Percentiles rank a stretch among this genome's conserved stretches.
Evolutionary conservation across 1,140 invertebrate genomes (phyloP).

Genomic region (Brachionus koreanus): DNA sequence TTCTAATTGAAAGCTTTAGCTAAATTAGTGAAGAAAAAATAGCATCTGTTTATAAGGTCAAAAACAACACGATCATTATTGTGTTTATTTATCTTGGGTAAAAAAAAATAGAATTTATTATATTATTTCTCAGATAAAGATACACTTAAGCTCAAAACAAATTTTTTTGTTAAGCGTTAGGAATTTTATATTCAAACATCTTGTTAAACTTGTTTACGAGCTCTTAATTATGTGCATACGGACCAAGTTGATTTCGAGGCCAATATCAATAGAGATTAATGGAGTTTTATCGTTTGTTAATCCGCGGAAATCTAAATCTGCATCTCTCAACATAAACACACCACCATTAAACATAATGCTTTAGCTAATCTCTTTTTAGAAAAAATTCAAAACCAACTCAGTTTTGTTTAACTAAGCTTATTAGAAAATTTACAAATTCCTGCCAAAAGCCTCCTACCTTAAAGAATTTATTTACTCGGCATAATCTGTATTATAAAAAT

Average conservation of each 20-base stretch:
- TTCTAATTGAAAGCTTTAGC: background rate
- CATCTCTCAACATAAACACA: background rate
- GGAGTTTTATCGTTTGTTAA: background rate
- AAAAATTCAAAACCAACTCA: background rate
- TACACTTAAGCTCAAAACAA: background rate
- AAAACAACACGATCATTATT: background rate
- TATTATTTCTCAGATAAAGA: slow-evolving; percentile 4
- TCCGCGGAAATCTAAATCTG: background rate
- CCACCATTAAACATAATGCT: background rate
- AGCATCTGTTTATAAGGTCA: background rate
- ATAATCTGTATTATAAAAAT: background rate
- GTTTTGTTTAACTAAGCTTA: background rate
- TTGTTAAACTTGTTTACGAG: background rate
- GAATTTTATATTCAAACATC: background rate
- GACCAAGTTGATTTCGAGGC: background rate
- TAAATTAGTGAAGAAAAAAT: background rate
- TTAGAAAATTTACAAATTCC: background rate
- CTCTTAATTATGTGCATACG: background rate
- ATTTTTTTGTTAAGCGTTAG: background rate
- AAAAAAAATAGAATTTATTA: background rate
- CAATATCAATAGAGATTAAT: background rate
- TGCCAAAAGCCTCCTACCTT: background rate
- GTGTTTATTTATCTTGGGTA: background rate
- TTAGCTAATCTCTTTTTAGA: background rate
- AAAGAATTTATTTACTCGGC: background rate